Evolutionary conservation across 2,113 vertebrate genomes (phyloP).

Genomic region (Argyrosomus japonicus): DNA sequence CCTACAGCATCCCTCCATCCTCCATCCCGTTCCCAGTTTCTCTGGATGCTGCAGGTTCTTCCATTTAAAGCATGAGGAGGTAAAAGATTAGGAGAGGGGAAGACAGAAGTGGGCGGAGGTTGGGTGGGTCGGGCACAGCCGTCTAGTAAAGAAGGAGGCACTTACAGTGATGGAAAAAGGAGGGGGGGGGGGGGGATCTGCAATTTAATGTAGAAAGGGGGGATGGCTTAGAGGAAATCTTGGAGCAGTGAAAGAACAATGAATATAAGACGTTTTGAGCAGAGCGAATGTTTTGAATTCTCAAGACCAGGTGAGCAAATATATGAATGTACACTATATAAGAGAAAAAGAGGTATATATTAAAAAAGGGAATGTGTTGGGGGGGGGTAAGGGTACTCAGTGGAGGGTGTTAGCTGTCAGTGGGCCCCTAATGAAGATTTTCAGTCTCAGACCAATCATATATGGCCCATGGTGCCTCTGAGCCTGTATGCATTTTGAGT

Average conservation of each 20-base stretch:
- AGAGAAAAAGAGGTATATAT: neutral
- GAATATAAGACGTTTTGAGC: conserved; percentile 15
- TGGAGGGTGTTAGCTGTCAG: conserved; percentile 22
- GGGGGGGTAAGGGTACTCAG: neutral
- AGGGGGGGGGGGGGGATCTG: conserved; percentile 16
- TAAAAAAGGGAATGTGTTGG: neutral
- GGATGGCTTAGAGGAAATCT: conserved; percentile 22
- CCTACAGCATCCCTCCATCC: conserved; percentile 56
- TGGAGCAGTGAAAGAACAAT: conserved; percentile 19
- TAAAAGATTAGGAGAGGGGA: conserved; percentile 47
- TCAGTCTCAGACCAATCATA: conserved; percentile 54
- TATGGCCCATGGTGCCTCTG: conserved; percentile 22
- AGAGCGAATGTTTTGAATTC: neutral
- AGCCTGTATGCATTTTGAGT: conserved; percentile 32
- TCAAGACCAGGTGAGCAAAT: neutral
- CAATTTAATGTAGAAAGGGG: conserved; percentile 65
- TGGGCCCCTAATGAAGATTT: conserved; percentile 50
- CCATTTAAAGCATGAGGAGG: conserved; percentile 55
- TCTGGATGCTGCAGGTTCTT: conserved; percentile 77
- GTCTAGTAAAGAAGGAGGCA: conserved; percentile 66
- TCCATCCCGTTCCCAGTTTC: conserved; percentile 9
- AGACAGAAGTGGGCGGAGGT: conserved; percentile 68
- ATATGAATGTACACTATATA: neutral
- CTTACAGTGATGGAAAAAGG: conserved; percentile 75
- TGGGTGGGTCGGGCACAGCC: conserved; percentile 50